Base-by-base conservation (phyloP, 2,797 vertebrate genomes). In the Craterocephalus amniculus region DNA sequence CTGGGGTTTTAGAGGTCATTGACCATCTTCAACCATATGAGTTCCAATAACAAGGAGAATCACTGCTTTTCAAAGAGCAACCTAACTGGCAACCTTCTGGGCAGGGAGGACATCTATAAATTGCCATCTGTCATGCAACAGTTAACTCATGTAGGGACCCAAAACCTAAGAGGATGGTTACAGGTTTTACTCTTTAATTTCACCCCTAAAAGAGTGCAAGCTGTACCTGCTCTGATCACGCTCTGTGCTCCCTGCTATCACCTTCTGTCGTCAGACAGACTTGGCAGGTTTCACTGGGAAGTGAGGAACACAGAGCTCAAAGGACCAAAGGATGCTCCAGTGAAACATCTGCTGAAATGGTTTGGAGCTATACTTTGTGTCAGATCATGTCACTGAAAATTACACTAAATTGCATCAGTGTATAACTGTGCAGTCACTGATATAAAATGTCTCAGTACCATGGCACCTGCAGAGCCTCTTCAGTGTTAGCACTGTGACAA, bases 331-430 rank as follows among this genome's bases (percentile, higher is more conserved):
- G 65, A 34, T 73, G 69, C 66, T 59, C n/a, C 58, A 34, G 48
- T 35, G 26, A 78, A 87, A 80, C 85, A 83, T 86, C 74, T 90
- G 83, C 20, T 63, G 63, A 74, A 54, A 81, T 63, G 72, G 67
- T 80, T 80, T 51, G 57, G 38, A 77, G 84, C 76, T 77, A 58
- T 49, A 80, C 62, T 74, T 76, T 72, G 67, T 82, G 78, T 76
- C 86, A 79, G 61, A 83, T 83, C 63, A 63, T 68, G 67, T 83
- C 83, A 34, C 57, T 55, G 20, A 58, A 63, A 79, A 84, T 87
- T 78, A 84, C 74, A 68, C 62, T 64, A 79, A 88, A 86, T 71
- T 79, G 72, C 78, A 63, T 75, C 67, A 76, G 63, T 61, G 55
- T 45, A 24, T 52, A 34, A 68, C 71, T 56, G 60, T 62, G 80